Base-by-base conservation (phyloP, 1,140 invertebrate species). In the Ruditapes philippinarum region DNA sequence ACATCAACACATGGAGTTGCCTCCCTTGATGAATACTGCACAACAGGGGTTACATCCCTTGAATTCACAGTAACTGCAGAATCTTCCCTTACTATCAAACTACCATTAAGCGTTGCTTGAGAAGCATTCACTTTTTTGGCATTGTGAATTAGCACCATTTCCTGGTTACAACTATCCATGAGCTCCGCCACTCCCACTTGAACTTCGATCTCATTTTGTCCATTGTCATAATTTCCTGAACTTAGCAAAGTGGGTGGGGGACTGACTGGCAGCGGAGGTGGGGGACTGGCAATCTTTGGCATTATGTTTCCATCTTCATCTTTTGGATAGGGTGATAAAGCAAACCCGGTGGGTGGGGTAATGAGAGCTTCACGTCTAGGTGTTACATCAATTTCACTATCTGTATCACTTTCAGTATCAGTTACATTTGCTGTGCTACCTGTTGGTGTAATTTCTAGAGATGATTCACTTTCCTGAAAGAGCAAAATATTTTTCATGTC, bases 261-360 rank as follows among this genome's bases (percentile, higher is more conserved):
- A 40, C 87, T 89, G 19, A 76, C 73, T 36, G 87, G 87, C n/a
- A 89, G 79, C 14, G 87, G 87, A 14, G 87, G 87, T 33, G 87
- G 83, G n/a, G 83, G 83, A 38, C 83, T 86, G 33, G 38, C 83
- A 74, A 62, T 31, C 51, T 40, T 86, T 19, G 73, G 70, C 11
- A 86, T 0, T 42, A 86, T 62, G 25, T 76, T 38, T 4, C 73
- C 83, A 31, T 86, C 49, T 17, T 62, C 28, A 38, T 76, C 83
- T 62, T 74, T 78, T 38, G 73, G 83, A 31, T 76, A 86, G 1
- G 73, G 70, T 42, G 83, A 78, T 5, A 54, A 25, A 28, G 70
- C 73, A 78, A 86, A 86, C 1, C 83, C 83, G 31, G 83, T 42
- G 42, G 83, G 83, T 42, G 73, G 70, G 36, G 54, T 80, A 40